Evolutionary conservation across 1,140 invertebrate species (phyloP), one percentile per base, ranked within the genome.

Genomic region (Cydia strobilella): DNA sequence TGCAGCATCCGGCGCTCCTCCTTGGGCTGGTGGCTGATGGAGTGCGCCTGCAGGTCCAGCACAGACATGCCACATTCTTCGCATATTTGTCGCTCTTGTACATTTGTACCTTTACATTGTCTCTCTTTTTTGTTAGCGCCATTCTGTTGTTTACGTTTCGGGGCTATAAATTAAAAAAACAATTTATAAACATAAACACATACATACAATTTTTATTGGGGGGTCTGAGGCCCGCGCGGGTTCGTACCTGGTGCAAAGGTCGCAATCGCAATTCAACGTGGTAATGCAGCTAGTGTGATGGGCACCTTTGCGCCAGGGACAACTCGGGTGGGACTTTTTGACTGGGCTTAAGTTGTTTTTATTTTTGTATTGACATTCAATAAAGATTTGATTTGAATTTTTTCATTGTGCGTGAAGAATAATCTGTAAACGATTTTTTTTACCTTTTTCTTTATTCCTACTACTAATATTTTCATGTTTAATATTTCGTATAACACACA

Each of bases 21-120:
- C 0, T 20, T 10, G 6, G 89, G 84, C 6, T 75, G 63, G 62
- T 91, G 89, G 18, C 65, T 59, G 3, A 48, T 27, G 51, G 83
- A 77, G 48, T 91, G 90, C 5, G 79, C 75, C 31, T 83, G 84
- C 27, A 92, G 65, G 66, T 90, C 85, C 12, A 74, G 77, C 3
- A 92, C 88, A 13, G 74, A 77, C 74, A 86, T 86, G 5, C 90
- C 90, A 79, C 90, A 92, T 42, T 88, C 86, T 15, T 88, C 87
- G 75, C 89, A 90, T 23, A 90, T 73, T 73, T 86, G 79, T 20
- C 72, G 35, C 4, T 73, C 62, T 75, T 77, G 79, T 73, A 23
- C 63, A 48, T 48, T 48, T 12, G n/a, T 15, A 42, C 71, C 75
- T 76, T 78, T 48, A 18, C n/a, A 13, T 27, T 63, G 13, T 72